phyloP scores from a whole-genome alignment of 2,113 vertebrate genomes.

The Trinectes maculatus region DNA sequence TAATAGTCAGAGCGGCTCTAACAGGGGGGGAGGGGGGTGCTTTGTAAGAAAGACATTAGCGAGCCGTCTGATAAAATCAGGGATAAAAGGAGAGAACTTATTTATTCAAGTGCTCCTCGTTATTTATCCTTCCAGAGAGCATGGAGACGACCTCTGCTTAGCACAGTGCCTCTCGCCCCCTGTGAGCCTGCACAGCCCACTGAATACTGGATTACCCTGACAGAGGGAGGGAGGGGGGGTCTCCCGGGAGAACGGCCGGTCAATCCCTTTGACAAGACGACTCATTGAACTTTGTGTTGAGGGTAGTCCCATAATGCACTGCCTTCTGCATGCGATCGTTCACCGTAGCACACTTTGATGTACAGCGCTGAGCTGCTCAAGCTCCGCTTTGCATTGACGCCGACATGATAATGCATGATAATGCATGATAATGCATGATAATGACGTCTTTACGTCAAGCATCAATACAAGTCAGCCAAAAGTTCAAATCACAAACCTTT shows the following conservation, averaged over 20 bases:
- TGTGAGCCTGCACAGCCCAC: conserved; percentile 29
- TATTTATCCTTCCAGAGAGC: conserved; percentile 31
- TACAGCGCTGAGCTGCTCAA: conserved; percentile 16
- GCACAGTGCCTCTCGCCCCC: conserved; percentile 24
- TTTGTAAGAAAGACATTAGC: conserved; percentile 2
- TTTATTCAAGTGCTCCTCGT: conserved; percentile 34
- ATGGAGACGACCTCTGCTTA: conserved; percentile 28
- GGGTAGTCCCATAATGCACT: conserved; percentile 23
- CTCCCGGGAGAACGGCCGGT: conserved; percentile 39
- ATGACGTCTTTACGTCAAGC: conserved; percentile 5
- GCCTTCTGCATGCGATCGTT: conserved; percentile 21
- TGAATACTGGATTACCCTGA: conserved; percentile 35
- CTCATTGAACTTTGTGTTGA: conserved; percentile 47
- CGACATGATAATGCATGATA: no score
- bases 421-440: no score
- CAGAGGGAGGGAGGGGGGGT: conserved; percentile 16
- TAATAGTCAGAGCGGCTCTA: no score
- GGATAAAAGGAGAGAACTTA: conserved; percentile 22
- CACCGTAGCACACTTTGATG: conserved; percentile 28
- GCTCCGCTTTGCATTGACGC: conserved; percentile 19
- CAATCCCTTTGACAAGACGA: conserved; percentile 53
- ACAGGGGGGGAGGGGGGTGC: no score
- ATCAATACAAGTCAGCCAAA: no score
- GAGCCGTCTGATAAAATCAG: conserved; percentile 7
- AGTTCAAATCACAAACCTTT: no score